Evolutionary conservation across 2,113 vertebrate species (phyloP), one percentile per base, ranked within the genome.

Genomic region (Sceloporus tristichus): DNA sequence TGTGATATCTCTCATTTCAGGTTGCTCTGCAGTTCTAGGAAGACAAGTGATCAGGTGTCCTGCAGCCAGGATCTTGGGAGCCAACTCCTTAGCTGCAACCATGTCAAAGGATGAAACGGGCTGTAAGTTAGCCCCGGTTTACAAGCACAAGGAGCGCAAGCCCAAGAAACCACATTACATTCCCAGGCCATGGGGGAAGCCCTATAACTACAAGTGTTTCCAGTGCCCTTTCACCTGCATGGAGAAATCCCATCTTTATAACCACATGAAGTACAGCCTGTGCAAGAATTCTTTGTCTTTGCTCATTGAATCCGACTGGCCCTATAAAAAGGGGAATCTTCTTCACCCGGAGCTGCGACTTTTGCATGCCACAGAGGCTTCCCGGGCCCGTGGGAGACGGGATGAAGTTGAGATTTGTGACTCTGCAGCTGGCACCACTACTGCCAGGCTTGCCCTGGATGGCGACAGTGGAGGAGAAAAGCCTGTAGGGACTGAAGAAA

Each of bases 241-340:
- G 98, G 99, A 99, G 97, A 99, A 99, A 92, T 99, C 99, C 0
- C 99, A 99, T 91, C 98, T 99, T 9, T 99, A 99, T 96, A 99
- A 99, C 96, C 99, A 99, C 93, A 99, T 99, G 99, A 99, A 99
- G 96, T 99, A 99, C 96, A 99, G 99, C 95, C 97, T 99, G 90
- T 99, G 99, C 91, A 99, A 99, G 95, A 99, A 99, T 96, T 99
- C 99, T 5, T 96, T 99, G 0, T 99, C 99, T 0, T 97, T 99
- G 88, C 98, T 99, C 56, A 98, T 99, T 0, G 98, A 98, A 92
- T 98, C 99, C 0, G 98, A 98, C 92, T 99, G 98, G 98, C 97
- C 98, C 0, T 99, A 98, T 90, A 98, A 98, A 91, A 98, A 98
- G 80, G 96, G 97, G 0, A 98, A 97, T 86, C 92, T 98, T 82